Base-by-base conservation (phyloP, 2,888 invertebrate genomes). In the Rhamphomyia laevipes region DNA sequence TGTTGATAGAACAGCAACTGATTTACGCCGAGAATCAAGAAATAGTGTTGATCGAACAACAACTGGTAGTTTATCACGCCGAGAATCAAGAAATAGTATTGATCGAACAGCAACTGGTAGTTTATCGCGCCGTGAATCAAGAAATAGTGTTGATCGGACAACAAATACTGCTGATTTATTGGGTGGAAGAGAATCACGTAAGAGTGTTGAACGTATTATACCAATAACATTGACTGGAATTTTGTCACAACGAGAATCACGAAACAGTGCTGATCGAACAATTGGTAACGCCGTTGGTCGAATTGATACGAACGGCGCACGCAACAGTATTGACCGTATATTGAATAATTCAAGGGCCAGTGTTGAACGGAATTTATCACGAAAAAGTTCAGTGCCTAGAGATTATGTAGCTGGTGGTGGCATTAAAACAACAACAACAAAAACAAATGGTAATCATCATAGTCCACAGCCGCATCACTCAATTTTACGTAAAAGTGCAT, bases 401-500 rank as follows among this genome's bases (percentile, higher is more conserved):
- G 42, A 42, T 42, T 42, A 42, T 42, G 42, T 42, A 9, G 27
- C 16, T 16, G 38, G 15, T 38, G 13, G 33, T 33, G 16, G 16
- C 16, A 38, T 12, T 16, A 38, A 15, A 18, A 16, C 2, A 40
- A 12, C 18, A 42, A 3, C 12, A 35, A n/a, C 35, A 13, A n/a
- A n/a, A n/a, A 35, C 3, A n/a, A 7, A n/a, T 35, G 35, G 35
- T n/a, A 35, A 2, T n/a, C n/a, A n/a, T n/a, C n/a, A n/a, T 35
- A 13, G 35, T n/a, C 13, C 21, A n/a, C 21, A 42, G n/a, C 42
- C 42, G 7, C 23, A 23, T 27, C 17, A 23, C 15, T 42, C 42
- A 42, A 42, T 42, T 13, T 42, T 42, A 27, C 21, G 42, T n/a
- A 42, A 42, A 42, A 42, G 42, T 46, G 44, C 41, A 23, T 31